Evolutionary conservation across 1,140 invertebrate genomes (phyloP).

Genomic region (Cryptotermes secundus): DNA sequence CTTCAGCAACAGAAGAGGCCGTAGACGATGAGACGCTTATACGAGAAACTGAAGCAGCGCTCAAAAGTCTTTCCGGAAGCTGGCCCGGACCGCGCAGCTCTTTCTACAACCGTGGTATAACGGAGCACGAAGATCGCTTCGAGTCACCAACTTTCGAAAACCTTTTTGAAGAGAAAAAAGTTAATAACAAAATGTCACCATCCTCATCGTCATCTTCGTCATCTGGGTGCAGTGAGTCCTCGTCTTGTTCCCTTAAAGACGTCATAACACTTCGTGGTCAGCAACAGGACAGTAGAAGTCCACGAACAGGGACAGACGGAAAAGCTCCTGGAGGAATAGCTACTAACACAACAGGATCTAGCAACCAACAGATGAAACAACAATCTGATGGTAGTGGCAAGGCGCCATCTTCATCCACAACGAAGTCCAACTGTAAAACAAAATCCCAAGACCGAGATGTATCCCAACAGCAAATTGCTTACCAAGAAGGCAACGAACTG

Average conservation of each 20-base stretch:
- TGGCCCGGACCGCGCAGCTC: slow-evolving; percentile 68
- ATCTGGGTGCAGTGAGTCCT: slow-evolving; percentile 45
- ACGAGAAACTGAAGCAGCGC: slow-evolving; percentile 79
- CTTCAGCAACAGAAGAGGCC: slow-evolving; percentile 47
- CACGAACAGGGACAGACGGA: not conserved
- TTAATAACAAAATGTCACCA: slow-evolving; percentile 61
- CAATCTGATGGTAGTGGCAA: not conserved
- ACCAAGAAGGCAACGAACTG: slow-evolving; percentile 46
- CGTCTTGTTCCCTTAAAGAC: slow-evolving; percentile 52
- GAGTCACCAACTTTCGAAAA: slow-evolving; percentile 74
- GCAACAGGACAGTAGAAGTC: not conserved
- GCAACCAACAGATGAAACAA: not conserved
- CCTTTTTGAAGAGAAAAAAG: slow-evolving; percentile 79
- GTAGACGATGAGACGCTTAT: slow-evolving; percentile 78
- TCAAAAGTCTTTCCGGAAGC: slow-evolving; percentile 78
- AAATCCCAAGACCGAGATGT: slow-evolving; percentile 27
- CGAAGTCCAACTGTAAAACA: not conserved
- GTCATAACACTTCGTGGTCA: slow-evolving; percentile 60
- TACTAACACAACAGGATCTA: not conserved
- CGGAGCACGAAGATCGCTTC: slow-evolving; percentile 66
- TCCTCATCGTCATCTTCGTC: slow-evolving; percentile 56
- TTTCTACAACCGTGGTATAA: slow-evolving; percentile 60
- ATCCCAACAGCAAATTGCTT: slow-evolving; percentile 30
- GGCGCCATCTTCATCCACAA: not conserved
- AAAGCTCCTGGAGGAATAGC: not conserved